Conservation (phyloP, 2,888 invertebrate genomes). For the Acronicta psi region DNA sequence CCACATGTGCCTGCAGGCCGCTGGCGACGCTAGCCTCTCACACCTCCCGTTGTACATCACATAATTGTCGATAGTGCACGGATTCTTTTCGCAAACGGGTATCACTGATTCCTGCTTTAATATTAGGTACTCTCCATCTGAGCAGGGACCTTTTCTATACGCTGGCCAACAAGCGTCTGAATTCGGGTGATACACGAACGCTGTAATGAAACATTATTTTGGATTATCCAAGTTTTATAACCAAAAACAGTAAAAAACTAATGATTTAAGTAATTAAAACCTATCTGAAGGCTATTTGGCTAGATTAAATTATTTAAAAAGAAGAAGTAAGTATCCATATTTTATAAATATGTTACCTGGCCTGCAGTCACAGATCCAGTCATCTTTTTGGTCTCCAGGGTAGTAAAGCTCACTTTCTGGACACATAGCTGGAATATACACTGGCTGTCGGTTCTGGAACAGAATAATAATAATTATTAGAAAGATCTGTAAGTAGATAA, state of each 20-base stretch:
- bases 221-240: background rate
- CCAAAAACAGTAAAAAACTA: too few species aligned
- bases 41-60: constrained; percentile 85
- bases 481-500: too few species aligned
- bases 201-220: constrained; percentile 69
- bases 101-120: constrained; percentile 84
- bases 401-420: constrained; percentile 91
- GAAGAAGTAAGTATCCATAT: too few species aligned
- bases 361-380: constrained; percentile 91
- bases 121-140: constrained; percentile 85
- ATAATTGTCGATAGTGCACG: constrained; percentile 87
- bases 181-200: constrained; percentile 89
- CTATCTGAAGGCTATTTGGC: too few species aligned
- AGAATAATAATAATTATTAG: background rate
- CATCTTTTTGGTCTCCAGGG: constrained; percentile 90
- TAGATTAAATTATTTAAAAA: too few species aligned
- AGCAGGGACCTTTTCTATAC: constrained; percentile 91
- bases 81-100: constrained; percentile 90
- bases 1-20: constrained; percentile 77
- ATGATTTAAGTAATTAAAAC: too few species aligned
- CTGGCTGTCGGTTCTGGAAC: constrained; percentile 85
- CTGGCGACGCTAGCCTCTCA: constrained; percentile 70
- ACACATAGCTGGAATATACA: constrained; percentile 89
- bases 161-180: constrained; percentile 90
- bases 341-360: constrained; percentile 74